A percentile compares a stretch with the other conserved stretches of the same genome.
phyloP scores from a whole-genome alignment of 1,140 invertebrate species.

The Bombus waltoni region DNA sequence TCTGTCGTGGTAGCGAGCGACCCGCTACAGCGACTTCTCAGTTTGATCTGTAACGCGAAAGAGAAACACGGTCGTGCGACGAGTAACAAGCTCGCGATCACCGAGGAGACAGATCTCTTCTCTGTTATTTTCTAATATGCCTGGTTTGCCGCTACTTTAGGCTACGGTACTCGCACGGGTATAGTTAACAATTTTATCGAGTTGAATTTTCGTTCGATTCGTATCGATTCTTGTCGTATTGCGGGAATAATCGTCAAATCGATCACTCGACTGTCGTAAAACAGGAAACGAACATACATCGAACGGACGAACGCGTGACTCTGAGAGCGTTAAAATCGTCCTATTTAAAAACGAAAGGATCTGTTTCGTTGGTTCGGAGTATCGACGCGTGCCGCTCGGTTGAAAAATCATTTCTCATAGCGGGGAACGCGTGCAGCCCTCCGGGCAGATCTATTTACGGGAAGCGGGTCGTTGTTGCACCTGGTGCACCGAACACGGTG shows the following conservation, averaged over 20 bases:
- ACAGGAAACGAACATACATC: too few species aligned
- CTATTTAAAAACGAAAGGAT: not conserved
- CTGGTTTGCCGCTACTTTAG: too few species aligned
- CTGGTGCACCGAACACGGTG: constrained; percentile 19
- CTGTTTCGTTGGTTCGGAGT: not conserved
- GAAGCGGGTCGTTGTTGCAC: constrained; percentile 37
- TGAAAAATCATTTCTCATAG: constrained; percentile 26
- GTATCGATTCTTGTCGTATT: too few species aligned
- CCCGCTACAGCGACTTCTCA: not conserved
- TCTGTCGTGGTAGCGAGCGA: not conserved
- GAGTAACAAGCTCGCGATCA: not conserved
- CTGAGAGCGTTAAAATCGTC: not conserved
- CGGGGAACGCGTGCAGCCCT: constrained; percentile 33
- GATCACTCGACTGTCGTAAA: too few species aligned
- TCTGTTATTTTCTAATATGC: not conserved
- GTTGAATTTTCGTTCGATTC: too few species aligned
- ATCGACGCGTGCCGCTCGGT: constrained; percentile 1
- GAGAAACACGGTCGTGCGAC: not conserved
- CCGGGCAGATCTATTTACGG: constrained; percentile 40
- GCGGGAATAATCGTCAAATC: too few species aligned
- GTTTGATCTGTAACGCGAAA: not conserved
- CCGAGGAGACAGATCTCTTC: not conserved
- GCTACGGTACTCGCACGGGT: too few species aligned
- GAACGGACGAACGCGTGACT: too few species aligned
- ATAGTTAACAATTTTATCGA: too few species aligned